These are phyloP conservation scores for Lucilia sericata DNA, from an alignment of 1,140 invertebrate species.

Conservation along the genomic window DNA sequence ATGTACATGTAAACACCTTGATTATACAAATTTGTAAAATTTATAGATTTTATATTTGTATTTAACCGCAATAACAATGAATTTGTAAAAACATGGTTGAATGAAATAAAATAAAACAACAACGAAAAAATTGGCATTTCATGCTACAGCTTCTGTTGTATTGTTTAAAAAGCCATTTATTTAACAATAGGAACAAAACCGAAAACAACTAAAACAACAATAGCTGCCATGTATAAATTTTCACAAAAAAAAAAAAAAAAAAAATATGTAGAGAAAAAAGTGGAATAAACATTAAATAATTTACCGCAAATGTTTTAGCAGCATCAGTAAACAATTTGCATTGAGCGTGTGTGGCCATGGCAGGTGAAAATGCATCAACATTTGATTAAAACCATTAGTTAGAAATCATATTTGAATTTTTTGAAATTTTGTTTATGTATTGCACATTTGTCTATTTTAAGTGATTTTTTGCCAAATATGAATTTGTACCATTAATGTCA, in stretches of 20 bases:
- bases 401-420: not conserved
- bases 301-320: conserved; percentile 1
- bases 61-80: conserved; percentile 25
- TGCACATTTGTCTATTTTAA: not conserved
- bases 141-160: not conserved
- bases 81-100: not conserved
- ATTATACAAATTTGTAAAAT: not conserved
- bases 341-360: not conserved
- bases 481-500: too few species aligned
- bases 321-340: not conserved
- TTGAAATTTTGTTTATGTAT: not conserved
- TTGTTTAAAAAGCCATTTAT: conserved; percentile 4
- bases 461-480: too few species aligned
- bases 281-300: not conserved
- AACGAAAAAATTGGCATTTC: not conserved
- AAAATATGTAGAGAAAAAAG: too few species aligned
- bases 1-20: not conserved
- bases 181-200: not conserved
- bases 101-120: not conserved
- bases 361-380: conserved; percentile 16
- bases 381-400: not conserved
- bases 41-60: conserved; percentile 7
- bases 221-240: too few species aligned
- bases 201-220: not conserved
- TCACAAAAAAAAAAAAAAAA: not conserved